Evolutionary conservation across 2,797 vertebrate genomes (phyloP).

Genomic region (Rhynchonycteris naso): DNA sequence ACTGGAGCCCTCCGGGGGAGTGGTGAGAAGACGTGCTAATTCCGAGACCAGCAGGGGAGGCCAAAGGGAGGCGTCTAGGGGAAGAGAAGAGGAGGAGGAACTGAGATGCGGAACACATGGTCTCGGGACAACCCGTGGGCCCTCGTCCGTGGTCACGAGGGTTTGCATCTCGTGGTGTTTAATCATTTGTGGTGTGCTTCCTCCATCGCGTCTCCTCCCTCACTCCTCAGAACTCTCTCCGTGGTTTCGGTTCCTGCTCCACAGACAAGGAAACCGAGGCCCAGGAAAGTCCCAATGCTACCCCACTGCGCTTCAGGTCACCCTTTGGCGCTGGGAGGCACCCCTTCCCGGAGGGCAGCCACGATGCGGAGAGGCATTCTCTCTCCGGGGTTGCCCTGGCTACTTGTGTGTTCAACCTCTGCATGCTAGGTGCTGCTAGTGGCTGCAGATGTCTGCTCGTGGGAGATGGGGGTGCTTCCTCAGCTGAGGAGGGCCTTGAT

Average conservation of each 20-base stretch:
- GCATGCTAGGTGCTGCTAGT: fast-evolving
- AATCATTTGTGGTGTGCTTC: conserved; percentile 16
- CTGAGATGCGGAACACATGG: background rate
- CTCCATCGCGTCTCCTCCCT: background rate
- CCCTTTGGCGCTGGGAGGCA: too few relatives aligned
- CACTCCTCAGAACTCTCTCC: background rate
- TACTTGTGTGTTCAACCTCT: background rate
- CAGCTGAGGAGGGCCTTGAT: background rate
- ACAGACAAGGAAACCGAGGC: conserved; percentile 58
- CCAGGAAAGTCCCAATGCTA: background rate
- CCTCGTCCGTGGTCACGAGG: conserved; percentile 60
- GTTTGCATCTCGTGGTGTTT: background rate
- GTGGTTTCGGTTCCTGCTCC: background rate
- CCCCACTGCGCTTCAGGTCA: fast-evolving
- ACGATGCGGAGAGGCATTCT: fast-evolving
- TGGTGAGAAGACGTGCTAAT: conserved; percentile 35
- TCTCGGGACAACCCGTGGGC: conserved; percentile 30
- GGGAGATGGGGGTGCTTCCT: background rate
- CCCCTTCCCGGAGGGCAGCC: background rate
- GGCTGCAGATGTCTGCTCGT: background rate
- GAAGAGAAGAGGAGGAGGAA: conserved; percentile 51
- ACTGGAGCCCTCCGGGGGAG: conserved; percentile 41
- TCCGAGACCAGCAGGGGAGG: conserved; percentile 75
- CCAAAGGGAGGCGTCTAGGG: conserved; percentile 54
- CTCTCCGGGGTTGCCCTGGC: too few relatives aligned